A percentile compares a stretch with the other conserved stretches of the same genome.
Evolutionary conservation across 2,888 invertebrate genomes (phyloP).

Genomic region (Thymelicus lineola): DNA sequence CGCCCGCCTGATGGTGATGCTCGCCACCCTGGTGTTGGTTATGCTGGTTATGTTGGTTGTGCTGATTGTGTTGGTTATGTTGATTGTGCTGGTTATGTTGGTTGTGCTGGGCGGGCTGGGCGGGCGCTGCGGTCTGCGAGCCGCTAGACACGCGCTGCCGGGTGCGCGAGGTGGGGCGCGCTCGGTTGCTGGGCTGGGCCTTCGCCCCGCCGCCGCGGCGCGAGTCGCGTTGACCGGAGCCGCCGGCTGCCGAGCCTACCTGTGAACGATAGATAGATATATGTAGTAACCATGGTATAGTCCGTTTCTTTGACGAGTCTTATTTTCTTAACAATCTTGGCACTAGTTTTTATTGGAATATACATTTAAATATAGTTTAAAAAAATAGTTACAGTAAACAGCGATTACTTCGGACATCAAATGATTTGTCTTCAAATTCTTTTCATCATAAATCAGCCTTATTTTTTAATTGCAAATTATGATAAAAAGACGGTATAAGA

Average conservation of each 20-base stretch:
- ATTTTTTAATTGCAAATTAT: too few relatives aligned
- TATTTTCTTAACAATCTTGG: too few relatives aligned
- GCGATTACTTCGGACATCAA: too few relatives aligned
- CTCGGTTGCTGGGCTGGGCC: constrained; percentile 61
- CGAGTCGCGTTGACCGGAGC: constrained; percentile 67
- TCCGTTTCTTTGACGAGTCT: too few relatives aligned
- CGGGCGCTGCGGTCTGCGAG: constrained; percentile 57
- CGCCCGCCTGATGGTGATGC: constrained; percentile 61
- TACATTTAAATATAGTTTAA: too few relatives aligned
- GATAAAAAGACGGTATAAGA: too few relatives aligned
- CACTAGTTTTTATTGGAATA: too few relatives aligned
- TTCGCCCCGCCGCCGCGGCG: constrained; percentile 64
- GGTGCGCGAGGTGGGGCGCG: constrained; percentile 55
- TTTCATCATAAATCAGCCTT: too few relatives aligned
- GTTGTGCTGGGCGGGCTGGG: constrained; percentile 58
- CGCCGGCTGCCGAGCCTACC: constrained; percentile 67
- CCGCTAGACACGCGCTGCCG: constrained; percentile 58
- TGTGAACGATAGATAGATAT: constrained; percentile 37
- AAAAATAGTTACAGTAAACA: too few relatives aligned
- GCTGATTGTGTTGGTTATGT: constrained; percentile 57
- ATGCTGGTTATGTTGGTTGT: constrained; percentile 57
- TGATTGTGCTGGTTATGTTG: constrained; percentile 56
- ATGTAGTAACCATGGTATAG: too few relatives aligned
- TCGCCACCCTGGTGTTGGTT: constrained; percentile 65
- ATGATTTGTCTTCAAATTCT: too few relatives aligned